A percentile compares a stretch with the other conserved stretches of the same genome.
These are phyloP conservation scores for Dryocosmus kuriphilus DNA, from an alignment of 2,888 invertebrate species.

Conservation along the genomic window DNA sequence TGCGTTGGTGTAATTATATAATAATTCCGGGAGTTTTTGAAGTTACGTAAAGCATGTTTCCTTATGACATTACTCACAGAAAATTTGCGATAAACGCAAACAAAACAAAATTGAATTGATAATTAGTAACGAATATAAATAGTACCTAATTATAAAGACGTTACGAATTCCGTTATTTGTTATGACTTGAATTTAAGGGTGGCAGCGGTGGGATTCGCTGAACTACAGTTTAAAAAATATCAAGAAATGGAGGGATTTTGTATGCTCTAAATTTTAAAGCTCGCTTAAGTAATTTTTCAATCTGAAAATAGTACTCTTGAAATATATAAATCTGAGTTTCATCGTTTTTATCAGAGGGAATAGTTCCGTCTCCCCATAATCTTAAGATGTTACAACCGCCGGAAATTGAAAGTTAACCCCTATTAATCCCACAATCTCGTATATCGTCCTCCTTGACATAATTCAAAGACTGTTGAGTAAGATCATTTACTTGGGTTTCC, in stretches of 20 bases:
- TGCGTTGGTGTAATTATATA: not conserved
- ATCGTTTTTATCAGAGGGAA: not conserved
- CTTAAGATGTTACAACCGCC: slow-evolving; percentile 23
- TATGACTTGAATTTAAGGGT: not conserved
- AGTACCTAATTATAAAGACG: too few relatives aligned
- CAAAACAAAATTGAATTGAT: not conserved
- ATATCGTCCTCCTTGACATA: slow-evolving; percentile 27
- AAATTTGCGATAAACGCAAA: not conserved
- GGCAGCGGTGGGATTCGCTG: not conserved
- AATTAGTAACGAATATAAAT: too few relatives aligned
- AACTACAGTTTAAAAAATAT: not conserved
- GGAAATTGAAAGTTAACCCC: slow-evolving; percentile 47
- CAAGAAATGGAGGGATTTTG: too few relatives aligned
- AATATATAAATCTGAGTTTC: not conserved
- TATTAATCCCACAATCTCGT: slow-evolving; percentile 40
- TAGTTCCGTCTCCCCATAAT: slow-evolving; percentile 18
- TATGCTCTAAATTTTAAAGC: too few relatives aligned
- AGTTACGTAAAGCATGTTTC: not conserved
- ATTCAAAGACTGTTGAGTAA: slow-evolving; percentile 26
- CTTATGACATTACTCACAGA: not conserved
- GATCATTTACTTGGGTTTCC: slow-evolving; percentile 13
- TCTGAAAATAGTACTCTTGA: not conserved
- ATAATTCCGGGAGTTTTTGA: not conserved
- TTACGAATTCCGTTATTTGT: not conserved
- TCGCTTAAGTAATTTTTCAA: too few relatives aligned